Evolutionary conservation across 2,797 vertebrate species (phyloP).

Genomic region (Rousettus madagascariensis): DNA sequence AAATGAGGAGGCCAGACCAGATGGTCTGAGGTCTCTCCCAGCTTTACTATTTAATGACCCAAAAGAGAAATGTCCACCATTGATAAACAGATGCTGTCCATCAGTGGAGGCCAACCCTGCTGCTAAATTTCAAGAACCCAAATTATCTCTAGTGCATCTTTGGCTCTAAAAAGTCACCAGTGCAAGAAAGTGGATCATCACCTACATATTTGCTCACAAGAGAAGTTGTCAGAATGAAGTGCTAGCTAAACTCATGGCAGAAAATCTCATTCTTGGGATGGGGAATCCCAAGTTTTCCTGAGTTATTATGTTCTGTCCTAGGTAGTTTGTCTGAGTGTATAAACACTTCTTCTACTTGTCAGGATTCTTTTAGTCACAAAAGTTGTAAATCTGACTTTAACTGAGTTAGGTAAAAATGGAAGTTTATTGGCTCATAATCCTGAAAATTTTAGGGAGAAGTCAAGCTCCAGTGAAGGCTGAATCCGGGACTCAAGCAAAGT

Average conservation of each 20-base stretch:
- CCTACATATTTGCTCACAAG: neutral
- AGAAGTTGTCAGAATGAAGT: slow-evolving; percentile 6
- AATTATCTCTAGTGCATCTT: neutral
- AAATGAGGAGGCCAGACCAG: neutral
- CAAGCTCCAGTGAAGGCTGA: neutral
- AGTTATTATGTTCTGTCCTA: neutral
- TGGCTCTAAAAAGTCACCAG: neutral
- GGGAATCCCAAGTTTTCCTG: neutral
- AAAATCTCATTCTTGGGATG: neutral
- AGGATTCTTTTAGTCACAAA: neutral
- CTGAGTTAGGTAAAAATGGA: neutral
- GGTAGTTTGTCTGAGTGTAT: neutral
- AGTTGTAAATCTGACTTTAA: neutral
- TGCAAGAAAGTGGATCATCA: neutral
- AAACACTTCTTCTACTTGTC: neutral
- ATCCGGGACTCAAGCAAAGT: neutral
- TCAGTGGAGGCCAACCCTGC: neutral
- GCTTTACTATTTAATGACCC: neutral
- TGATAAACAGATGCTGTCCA: neutral
- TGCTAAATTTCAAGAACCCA: neutral
- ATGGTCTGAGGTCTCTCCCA: neutral
- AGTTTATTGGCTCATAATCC: neutral
- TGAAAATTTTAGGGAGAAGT: neutral
- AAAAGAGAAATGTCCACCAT: neutral
- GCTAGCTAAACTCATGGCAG: neutral